Percentiles rank a stretch among this genome's conserved stretches.
Conservation (phyloP, 2,888 invertebrate species). For the Liopterus haemorrhoidalis region DNA sequence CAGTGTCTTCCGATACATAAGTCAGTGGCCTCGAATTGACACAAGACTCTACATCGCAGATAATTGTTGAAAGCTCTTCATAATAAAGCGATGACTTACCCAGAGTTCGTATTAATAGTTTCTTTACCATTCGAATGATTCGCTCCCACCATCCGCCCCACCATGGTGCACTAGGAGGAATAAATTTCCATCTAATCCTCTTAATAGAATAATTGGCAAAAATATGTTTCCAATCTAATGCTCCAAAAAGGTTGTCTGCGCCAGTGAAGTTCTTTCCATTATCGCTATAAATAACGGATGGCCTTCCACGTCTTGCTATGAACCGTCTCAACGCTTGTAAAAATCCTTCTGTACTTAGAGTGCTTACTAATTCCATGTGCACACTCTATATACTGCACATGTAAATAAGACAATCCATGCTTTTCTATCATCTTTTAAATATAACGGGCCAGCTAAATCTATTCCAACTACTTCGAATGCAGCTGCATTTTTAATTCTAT, state of each 20-base stretch:
- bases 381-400: slow-evolving; percentile 40
- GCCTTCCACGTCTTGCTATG: slow-evolving; percentile 35
- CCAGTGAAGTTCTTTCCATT: slow-evolving; percentile 42
- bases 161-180: slow-evolving; percentile 42
- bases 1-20: slow-evolving; percentile 30
- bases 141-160: slow-evolving; percentile 46
- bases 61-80: slow-evolving; percentile 32
- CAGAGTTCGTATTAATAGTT: slow-evolving; percentile 37
- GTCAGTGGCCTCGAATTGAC: slow-evolving; percentile 40
- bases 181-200: slow-evolving; percentile 38
- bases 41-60: slow-evolving; percentile 36
- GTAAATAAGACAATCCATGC: slow-evolving; percentile 41
- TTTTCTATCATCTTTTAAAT: slow-evolving; percentile 31
- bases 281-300: slow-evolving; percentile 38
- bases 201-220: slow-evolving; percentile 21
- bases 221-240: slow-evolving; percentile 34
- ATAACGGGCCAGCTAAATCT: slow-evolving; percentile 40
- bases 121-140: slow-evolving; percentile 40
- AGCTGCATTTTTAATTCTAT: too few species aligned
- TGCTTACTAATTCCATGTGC: slow-evolving; percentile 39
- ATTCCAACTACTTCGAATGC: slow-evolving; percentile 38
- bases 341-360: slow-evolving; percentile 36
- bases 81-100: slow-evolving; percentile 34
- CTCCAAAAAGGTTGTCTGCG: slow-evolving; percentile 30
- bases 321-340: slow-evolving; percentile 36